Base-by-base conservation (phyloP, 2,113 vertebrate species). In the Balaeniceps rex region DNA sequence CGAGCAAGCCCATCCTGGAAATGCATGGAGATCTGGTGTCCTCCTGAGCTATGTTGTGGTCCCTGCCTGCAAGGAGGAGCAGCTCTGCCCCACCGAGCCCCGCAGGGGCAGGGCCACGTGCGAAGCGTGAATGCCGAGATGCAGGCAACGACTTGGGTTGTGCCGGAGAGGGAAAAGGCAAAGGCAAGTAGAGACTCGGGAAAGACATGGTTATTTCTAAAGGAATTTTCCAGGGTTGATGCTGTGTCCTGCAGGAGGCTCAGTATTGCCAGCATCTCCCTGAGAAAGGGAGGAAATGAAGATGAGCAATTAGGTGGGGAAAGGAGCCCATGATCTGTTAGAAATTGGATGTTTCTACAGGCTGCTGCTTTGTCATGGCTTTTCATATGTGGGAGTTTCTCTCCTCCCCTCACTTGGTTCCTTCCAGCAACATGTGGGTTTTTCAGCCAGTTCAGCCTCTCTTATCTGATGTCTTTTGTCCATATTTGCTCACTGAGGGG, bases 71-170 rank as follows among this genome's bases (percentile, higher is more conserved):
- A 22, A 49, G 29, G 74, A 79, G 68, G 21, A 90, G 42, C 19
- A 38, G 34, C n/a, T 77, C 52, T 83, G 34, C 34, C 40, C n/a
- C 8, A 4, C 14, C 1, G 9, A 25, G 61, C 4, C 4, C 46
- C 21, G n/a, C n/a, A n/a, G n/a, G n/a, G 19, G 9, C 55, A 58
- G 28, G 12, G 15, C 23, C 9, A 2, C 0, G 2, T 14, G 47
- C 8, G 2, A 29, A 71, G 15, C 13, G n/a, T 46, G 52, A 70
- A 10, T 38, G 40, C 19, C 1, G 3, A 51, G 36, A 21, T 60
- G 40, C 10, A 13, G 33, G 49, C 34, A 47, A 7, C 0, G 3
- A 23, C 79, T 54, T 42, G 47, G 42, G 38, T 42, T 90, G 34
- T 33, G 23, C 58, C 61, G 22, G 31, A 52, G n/a, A 44, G 36